Evolutionary conservation across 1,140 invertebrate genomes (phyloP), one percentile per base, ranked within the genome.

Genomic region (Nasonia longicornis): DNA sequence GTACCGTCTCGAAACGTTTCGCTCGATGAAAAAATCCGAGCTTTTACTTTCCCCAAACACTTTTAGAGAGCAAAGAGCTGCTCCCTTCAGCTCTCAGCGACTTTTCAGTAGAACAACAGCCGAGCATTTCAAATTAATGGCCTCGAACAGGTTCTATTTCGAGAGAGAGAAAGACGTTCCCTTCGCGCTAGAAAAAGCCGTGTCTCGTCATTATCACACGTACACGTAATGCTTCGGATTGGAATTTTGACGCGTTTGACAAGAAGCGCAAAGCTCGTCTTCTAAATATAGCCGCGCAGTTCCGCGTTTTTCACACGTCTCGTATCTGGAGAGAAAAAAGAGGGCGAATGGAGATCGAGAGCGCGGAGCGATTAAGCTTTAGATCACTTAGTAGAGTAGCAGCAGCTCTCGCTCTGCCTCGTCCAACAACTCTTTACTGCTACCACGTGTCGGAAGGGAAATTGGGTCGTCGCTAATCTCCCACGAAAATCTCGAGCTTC

Each of bases 391-490:
- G 20, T 16, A 7, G 52, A 7, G 20, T 58, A 58, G 52, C 16
- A 58, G 48, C 22, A 64, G 42, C 48, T 75, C 35, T 35, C 0
- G 42, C 48, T 75, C 35, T 35, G 31, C 31, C 31, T 35, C 31
- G 22, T 31, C 31, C 58, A 64, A 75, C 31, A 75, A 38, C 38
- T 75, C 48, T 75, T 75, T 77, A 67, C n/a, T 45, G 26, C 75
- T 67, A 48, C 58, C 75, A 67, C 35, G 58, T 76, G 74, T 76
- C 7, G 29, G 26, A 26, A 3, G 35, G 22, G 22, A 67, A 77
- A 77, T 67, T 77, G 20, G 75, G 63, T 77, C 75, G 22, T 14
- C 63, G 16, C 7, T 77, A 67, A 77, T 77, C 75, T 77, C 12
- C 52, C 14, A 38, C 10, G n/a, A 64, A 76, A 64, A 76, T 76